Base-by-base conservation (phyloP, 2,113 vertebrate genomes). In the Cephalopholis sonnerati region DNA sequence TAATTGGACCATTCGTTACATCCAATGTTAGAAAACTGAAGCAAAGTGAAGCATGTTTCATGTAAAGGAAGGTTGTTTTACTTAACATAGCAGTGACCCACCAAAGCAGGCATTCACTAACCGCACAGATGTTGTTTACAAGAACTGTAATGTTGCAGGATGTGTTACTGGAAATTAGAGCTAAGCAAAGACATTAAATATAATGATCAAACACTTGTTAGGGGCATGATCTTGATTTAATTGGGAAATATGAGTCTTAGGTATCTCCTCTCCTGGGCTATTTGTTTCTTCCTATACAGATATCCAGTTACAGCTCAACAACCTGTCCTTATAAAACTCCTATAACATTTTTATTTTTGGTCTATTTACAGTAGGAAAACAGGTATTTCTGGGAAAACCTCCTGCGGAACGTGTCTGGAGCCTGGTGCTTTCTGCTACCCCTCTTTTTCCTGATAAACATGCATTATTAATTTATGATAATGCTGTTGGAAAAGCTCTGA, bases 51-150 rank as follows among this genome's bases (percentile, higher is more conserved):
- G 41, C 2, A 9, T 12, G 25, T 74, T 53, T 17, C 27, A 24
- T 27, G 12, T 15, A 51, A 24, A 13, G 27, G 15, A 53, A 20
- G 16, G 5, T 25, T 46, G 20, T 32, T 61, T 32, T 32, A 32
- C 18, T n/a, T 15, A 17, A 25, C 36, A 44, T 2, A 72, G 16
- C 25, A 32, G 32, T n/a, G 5, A 46, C 11, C 71, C 2, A 12
- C 24, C 51, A 59, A 29, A 46, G 12, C 54, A 59, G 53, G 17
- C 32, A 32, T 68, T 32, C 5, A 44, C 44, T 20, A 51, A 16
- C 70, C 61, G 22, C 46, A 39, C 61, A 76, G 61, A 64, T 75
- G n/a, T 64, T 41, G 32, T 20, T 51, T 24, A 63, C 27, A 36
- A 39, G 25, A 27, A 51, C n/a, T 4, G 1, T 7, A 12, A 16